Base-by-base conservation (phyloP, 2,797 vertebrate species). In the Ctenosaura bakeri region DNA sequence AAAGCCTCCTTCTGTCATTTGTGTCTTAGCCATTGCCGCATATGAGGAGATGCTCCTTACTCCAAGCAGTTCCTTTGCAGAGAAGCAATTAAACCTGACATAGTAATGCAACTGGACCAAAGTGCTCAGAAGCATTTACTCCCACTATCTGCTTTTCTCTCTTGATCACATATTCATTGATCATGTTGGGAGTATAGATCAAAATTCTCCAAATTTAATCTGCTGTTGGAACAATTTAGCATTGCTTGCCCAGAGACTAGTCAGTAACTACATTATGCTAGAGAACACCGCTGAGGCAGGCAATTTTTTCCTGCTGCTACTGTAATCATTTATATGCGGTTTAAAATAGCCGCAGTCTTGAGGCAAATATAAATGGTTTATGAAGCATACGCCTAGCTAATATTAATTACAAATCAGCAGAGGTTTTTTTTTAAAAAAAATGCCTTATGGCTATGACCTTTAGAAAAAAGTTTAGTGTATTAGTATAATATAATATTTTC, bases 241-340 rank as follows among this genome's bases (percentile, higher is more conserved):
- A 29, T 0, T 91, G 6, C 56, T 76, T 26, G 35, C 59, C 88
- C 56, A 24, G 29, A 86, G 76, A 86, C 42, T 1, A 1, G 42
- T 81, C 66, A 83, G 59, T 88, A 90, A 85, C 0, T 18, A 89
- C 77, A 74, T 22, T 86, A 56, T 1, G 56, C 42, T 46, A 76
- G 29, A 83, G 29, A 8, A 52, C 2, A 14, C 32, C 81, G 56
- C 73, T 90, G 71, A 59, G 91, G 59, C 79, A 90, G 50, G 42
- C n/a, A 82, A 83, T 83, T 91, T 90, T 46, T 79, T 89, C 54
- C 85, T 90, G 54, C 79, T 91, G 74, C 32, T 89, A 77, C 85
- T 91, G 66, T 66, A 78, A 89, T 56, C 59, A 46, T 2, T 0
- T 71, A 59, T 64, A 80, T 90, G 46, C 4, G 4, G 50, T 29